Base-by-base conservation (phyloP, 2,888 invertebrate genomes). In the Hydropsyche betteni region DNA sequence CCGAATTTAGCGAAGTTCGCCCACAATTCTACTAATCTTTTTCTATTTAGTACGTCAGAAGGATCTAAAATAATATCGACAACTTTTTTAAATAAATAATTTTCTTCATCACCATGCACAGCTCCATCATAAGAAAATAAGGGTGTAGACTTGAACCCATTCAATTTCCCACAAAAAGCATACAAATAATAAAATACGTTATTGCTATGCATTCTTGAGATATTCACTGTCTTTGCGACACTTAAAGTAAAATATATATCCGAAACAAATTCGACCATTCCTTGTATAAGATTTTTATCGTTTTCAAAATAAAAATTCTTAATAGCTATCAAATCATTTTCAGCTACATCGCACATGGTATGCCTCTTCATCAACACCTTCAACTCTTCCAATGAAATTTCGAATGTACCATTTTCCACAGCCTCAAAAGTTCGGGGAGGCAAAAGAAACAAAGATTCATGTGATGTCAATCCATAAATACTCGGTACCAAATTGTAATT, bases 1-100 rank as follows among this genome's bases (percentile, higher is more conserved):
- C 77, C 75, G 68, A 16, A 74, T 75, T 77, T 77, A 5, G 74
- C 77, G 71, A 76, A 78, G 52, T 78, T 75, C 8, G 78, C 76
- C 78, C 78, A 78, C 76, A 76, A 55, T n/a, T 38, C 24, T 4
- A 52, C 10, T 24, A 76, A 6, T 16, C 44, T 6, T 24, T 75
- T 58, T 14, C 68, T 74, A 12, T 36, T 36, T 8, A 33, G 2
- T 36, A 36, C 5, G 34, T 64, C 64, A 36, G 64, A n/a, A 5
- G 64, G 7, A 36, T 34, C n/a, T 64, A 64, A 12, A 14, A 5
- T 0, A 58, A 34, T 58, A 5, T n/a, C n/a, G n/a, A 2, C 14
- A 51, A 53, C 36, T 14, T 52, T 14, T 34, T 34, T 14, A 16
- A 53, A 53, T 7, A 55, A 58, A 52, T 76, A 78, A 14, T 14